A percentile compares a stretch with the other conserved stretches of the same genome.
phyloP scores from a whole-genome alignment of 2,888 invertebrate genomes.

The Euclidia mi region DNA sequence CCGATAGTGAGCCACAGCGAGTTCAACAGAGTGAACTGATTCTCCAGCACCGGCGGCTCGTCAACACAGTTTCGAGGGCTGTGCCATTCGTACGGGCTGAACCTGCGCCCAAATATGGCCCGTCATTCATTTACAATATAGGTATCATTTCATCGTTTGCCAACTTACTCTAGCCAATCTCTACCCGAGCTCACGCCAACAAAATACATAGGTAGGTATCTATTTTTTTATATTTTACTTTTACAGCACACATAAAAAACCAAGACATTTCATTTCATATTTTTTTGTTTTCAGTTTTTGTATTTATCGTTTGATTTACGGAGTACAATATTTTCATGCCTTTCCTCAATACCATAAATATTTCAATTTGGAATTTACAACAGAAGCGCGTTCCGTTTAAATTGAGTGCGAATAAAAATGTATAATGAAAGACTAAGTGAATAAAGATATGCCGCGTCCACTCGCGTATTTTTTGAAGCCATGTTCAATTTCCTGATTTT shows the following conservation, averaged over 20 bases:
- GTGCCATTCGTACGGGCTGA: slow-evolving; percentile 98
- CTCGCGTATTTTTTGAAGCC: too few species aligned
- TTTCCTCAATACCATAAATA: not conserved
- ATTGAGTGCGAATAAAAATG: not conserved
- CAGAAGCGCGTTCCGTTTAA: not conserved
- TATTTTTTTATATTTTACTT: too few species aligned
- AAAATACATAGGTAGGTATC: slow-evolving; percentile 1
- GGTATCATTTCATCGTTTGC: slow-evolving; percentile 34
- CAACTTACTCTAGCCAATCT: slow-evolving; percentile 42
- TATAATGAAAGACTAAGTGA: too few species aligned
- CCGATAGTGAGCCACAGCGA: slow-evolving; percentile 98
- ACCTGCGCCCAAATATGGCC: slow-evolving; percentile 91
- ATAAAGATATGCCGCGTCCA: too few species aligned
- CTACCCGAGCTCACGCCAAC: slow-evolving; percentile 17
- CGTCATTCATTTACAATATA: slow-evolving; percentile 65
- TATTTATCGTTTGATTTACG: too few species aligned
- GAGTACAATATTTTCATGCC: not conserved
- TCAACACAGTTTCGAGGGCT: slow-evolving; percentile 96
- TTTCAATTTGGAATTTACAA: not conserved
- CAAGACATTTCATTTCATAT: too few species aligned
- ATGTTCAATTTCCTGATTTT: too few species aligned
- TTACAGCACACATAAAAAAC: too few species aligned
- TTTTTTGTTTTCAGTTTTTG: too few species aligned
- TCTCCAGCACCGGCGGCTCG: slow-evolving; percentile 96
- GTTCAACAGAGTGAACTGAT: slow-evolving; percentile 97